Evolutionary conservation across 2,113 vertebrate genomes (phyloP).

Genomic region (Hydrochoerus hydrochaeris): DNA sequence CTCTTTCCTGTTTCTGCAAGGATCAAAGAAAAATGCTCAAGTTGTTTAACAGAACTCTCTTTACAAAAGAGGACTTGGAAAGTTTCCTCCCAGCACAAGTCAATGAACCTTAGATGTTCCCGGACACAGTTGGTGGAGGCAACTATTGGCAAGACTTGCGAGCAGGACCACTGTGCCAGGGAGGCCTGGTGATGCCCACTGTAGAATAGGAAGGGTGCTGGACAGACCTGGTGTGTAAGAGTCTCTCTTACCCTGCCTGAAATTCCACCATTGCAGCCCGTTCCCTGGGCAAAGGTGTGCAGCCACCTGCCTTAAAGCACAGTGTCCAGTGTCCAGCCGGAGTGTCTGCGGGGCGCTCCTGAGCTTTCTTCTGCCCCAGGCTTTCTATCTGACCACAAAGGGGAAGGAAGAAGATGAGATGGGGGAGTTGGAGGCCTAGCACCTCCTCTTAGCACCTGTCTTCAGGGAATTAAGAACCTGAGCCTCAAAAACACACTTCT

Average conservation of each 20-base stretch:
- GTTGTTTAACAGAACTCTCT: neutral
- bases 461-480: neutral
- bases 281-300: neutral
- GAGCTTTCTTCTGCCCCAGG: neutral
- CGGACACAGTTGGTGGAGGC: neutral
- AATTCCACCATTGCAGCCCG: neutral
- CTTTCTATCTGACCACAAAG: neutral
- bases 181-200: neutral
- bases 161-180: neutral
- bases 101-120: neutral
- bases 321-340: neutral
- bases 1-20: constrained; percentile 53
- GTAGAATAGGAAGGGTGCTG: neutral
- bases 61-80: neutral
- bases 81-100: neutral
- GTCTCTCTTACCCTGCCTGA: neutral
- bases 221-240: neutral
- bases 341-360: neutral
- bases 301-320: neutral
- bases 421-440: neutral
- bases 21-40: constrained; percentile 59
- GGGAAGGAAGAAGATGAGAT: neutral
- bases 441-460: neutral
- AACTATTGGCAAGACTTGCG: neutral
- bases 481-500: neutral